A percentile compares a stretch with the other conserved stretches of the same genome.
These are phyloP conservation scores for Trisateles emortualis DNA, from an alignment of 2,888 invertebrate genomes.

Conservation along the genomic window DNA sequence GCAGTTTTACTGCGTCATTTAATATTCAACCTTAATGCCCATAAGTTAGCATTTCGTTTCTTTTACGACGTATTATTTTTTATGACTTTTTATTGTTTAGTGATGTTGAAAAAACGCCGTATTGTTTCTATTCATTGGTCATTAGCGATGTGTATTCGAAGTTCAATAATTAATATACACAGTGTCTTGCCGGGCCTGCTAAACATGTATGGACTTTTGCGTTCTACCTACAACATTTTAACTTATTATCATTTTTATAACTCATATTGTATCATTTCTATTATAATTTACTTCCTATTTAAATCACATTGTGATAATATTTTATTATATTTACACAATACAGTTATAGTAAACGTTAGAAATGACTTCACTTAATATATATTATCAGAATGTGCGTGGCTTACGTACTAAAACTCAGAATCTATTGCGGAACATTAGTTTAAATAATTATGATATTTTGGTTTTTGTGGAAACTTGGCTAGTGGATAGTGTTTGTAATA, in stretches of 20 bases:
- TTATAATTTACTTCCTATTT: too few species aligned
- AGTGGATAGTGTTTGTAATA: background rate
- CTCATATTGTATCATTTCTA: too few species aligned
- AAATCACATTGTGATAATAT: too few species aligned
- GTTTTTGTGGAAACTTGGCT: conserved; percentile 5
- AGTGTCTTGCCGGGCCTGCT: too few species aligned
- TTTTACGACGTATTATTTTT: background rate
- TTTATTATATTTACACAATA: too few species aligned
- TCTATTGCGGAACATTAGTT: background rate
- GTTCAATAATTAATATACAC: background rate
- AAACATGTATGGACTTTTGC: too few species aligned
- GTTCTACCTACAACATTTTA: too few species aligned
- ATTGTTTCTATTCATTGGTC: background rate
- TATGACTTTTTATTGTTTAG: background rate
- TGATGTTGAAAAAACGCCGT: background rate
- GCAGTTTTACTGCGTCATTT: background rate
- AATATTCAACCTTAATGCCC: background rate
- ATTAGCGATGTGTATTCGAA: background rate
- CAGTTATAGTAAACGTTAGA: too few species aligned
- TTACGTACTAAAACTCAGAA: too few species aligned
- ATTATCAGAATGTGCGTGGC: too few species aligned
- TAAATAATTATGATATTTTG: background rate
- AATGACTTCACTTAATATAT: too few species aligned
- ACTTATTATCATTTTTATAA: too few species aligned
- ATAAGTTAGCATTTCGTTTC: background rate